Base-by-base conservation (phyloP, 1,140 invertebrate species). In the Armadillidium nasatum region DNA sequence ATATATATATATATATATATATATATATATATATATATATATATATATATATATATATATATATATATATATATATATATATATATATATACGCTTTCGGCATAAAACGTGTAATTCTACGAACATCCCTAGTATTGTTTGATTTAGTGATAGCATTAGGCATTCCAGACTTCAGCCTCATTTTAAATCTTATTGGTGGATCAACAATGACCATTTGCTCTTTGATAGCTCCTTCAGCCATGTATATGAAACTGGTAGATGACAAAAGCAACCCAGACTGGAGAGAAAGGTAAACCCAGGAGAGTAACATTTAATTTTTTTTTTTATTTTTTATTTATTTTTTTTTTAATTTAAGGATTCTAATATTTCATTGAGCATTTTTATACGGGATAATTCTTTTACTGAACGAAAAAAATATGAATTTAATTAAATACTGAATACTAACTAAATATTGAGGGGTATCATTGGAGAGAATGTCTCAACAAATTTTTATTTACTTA, bases 121-220 rank as follows among this genome's bases (percentile, higher is more conserved):
- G 95, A 54, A 91, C 92, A 0, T 83, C 86, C 0, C 85, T 96
- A 0, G 87, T 94, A 10, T 86, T 89, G 0, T 78, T 91, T 0
- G 90, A 91, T 0, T 88, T 96, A 7, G 88, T 93, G 22, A 85
- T 95, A 6, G 93, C 90, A 0, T 91, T 94, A 85, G 89, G 90
- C 4, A 89, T 97, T 0, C 94, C 95, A 0, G 87, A 90, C 79
- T 96, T 97, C 83, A 94, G 95, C 78, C 86, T 94, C 15, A 90
- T 97, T 4, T 91, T 97, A 89, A 89, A 93, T 43, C 85, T 97
- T 4, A 89, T 96, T 7, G 94, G 94, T n/a, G 91, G 91, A 0
- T 88, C 95, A 0, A 94, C 92, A 0, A 91, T 93, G 0, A 93
- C 93, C 0, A 83, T 96, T 6, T 89, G 94, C 74, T 90, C 89